Evolutionary conservation across 1,140 invertebrate species (phyloP).

Genomic region (Paraescarpia echinospica): DNA sequence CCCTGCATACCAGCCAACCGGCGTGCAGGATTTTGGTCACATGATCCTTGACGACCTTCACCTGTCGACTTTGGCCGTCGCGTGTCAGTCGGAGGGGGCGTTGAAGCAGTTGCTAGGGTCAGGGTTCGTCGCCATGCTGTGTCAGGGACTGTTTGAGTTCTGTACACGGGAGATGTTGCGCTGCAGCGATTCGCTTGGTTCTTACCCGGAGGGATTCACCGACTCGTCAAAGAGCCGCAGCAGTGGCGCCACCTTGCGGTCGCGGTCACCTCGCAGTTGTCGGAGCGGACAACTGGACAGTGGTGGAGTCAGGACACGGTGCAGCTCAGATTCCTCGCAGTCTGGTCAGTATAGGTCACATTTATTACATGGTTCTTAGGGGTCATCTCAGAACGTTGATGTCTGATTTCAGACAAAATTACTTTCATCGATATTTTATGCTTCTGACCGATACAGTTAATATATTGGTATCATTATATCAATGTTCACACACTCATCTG

Average conservation of each 20-base stretch:
- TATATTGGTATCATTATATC: too few relatives aligned
- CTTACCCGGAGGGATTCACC: slow-evolving; percentile 26
- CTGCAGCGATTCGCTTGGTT: slow-evolving; percentile 32
- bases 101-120: slow-evolving; percentile 76
- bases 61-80: slow-evolving; percentile 73
- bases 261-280: background rate
- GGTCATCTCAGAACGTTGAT: too few relatives aligned
- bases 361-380: background rate
- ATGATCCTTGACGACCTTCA: slow-evolving; percentile 63
- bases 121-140: slow-evolving; percentile 71
- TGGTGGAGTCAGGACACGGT: background rate
- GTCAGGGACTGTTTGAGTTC: slow-evolving; percentile 56
- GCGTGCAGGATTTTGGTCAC: slow-evolving; percentile 44
- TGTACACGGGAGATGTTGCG: slow-evolving; percentile 47
- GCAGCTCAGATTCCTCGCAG: background rate
- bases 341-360: background rate
- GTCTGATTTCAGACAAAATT: too few relatives aligned
- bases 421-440: too few relatives aligned
- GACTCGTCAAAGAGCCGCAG: slow-evolving; percentile 39
- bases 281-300: background rate
- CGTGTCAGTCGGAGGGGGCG: slow-evolving; percentile 74
- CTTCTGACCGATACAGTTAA: too few relatives aligned
- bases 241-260: slow-evolving; percentile 29
- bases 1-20: slow-evolving; percentile 20
- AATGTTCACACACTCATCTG: too few relatives aligned